phyloP scores from a whole-genome alignment of 2,113 vertebrate species.

The Oreotragus oreotragus region DNA sequence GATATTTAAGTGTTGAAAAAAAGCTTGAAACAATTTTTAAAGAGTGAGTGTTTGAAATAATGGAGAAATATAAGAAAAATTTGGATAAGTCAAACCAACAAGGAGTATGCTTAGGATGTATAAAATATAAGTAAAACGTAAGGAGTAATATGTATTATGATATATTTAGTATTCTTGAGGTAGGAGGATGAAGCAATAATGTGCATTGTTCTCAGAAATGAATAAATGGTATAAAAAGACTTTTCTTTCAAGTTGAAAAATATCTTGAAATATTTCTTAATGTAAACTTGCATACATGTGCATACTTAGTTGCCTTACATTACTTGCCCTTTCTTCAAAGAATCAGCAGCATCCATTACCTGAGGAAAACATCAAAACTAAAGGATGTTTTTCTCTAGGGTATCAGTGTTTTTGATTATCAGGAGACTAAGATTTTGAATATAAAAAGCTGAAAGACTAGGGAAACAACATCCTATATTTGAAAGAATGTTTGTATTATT shows the following conservation, averaged over 20 bases:
- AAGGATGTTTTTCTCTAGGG: background rate
- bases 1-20: background rate
- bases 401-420: background rate
- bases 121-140: background rate
- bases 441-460: background rate
- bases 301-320: background rate
- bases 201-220: background rate
- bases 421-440: background rate
- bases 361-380: slow-evolving; percentile 12
- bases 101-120: background rate
- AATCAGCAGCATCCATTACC: background rate
- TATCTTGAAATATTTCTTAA: background rate
- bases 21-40: background rate
- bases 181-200: background rate
- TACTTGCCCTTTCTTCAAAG: slow-evolving; percentile 17
- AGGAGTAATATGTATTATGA: background rate
- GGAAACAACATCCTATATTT: background rate
- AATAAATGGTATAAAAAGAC: background rate
- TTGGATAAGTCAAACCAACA: background rate
- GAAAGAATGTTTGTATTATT: slow-evolving; percentile 5
- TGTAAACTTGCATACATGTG: background rate
- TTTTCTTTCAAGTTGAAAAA: background rate
- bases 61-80: background rate
- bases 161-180: background rate
- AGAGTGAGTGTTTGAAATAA: background rate